Conservation (phyloP, 2,888 invertebrate species). For the Idaea aversata region DNA sequence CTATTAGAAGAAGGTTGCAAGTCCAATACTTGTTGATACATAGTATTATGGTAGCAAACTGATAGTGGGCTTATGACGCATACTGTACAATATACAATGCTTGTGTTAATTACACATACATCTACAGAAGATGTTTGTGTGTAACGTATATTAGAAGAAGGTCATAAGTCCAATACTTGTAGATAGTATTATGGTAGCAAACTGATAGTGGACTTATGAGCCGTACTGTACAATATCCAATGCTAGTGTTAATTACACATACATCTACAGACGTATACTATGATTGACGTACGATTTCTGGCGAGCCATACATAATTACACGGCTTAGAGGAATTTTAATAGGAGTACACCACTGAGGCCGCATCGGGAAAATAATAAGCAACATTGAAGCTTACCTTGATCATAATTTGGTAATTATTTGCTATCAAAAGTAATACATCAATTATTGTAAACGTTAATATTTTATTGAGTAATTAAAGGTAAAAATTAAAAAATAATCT, state of each 20-base stretch:
- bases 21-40: too few relatives aligned
- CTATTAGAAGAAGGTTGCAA: too few relatives aligned
- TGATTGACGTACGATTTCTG: conserved; percentile 32
- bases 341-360: conserved; percentile 25
- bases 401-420: background rate
- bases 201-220: too few relatives aligned
- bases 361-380: conserved; percentile 15
- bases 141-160: too few relatives aligned
- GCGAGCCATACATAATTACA: conserved; percentile 26
- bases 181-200: too few relatives aligned
- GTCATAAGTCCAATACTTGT: too few relatives aligned
- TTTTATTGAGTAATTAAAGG: background rate
- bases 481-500: too few relatives aligned
- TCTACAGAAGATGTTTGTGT: too few relatives aligned
- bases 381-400: conserved; percentile 5
- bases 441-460: background rate
- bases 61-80: too few relatives aligned
- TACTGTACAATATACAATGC: too few relatives aligned
- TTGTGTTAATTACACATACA: too few relatives aligned
- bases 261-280: conserved; percentile 15
- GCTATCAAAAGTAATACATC: background rate
- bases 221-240: conserved; percentile 31
- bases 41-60: too few relatives aligned
- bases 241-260: conserved; percentile 29
- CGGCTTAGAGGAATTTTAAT: conserved; percentile 30